A percentile compares a stretch with the other conserved stretches of the same genome.
phyloP scores from a whole-genome alignment of 2,888 invertebrate species.

The Scaptodrosophila latifasciaeformis region DNA sequence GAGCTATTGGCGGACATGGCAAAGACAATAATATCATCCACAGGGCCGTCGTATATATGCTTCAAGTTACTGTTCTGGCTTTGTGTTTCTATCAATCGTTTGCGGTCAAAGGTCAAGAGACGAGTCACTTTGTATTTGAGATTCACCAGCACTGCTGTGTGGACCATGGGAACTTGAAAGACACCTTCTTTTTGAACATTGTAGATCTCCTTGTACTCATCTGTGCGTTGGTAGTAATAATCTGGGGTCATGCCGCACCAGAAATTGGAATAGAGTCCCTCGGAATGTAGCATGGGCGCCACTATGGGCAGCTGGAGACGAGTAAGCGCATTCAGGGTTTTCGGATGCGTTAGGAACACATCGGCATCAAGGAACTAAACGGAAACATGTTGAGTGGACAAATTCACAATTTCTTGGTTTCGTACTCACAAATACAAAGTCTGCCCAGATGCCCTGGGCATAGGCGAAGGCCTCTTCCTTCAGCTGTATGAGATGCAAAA shows the following conservation, averaged over 20 bases:
- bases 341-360: slow-evolving; percentile 83
- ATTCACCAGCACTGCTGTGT: slow-evolving; percentile 89
- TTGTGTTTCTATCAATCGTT: slow-evolving; percentile 58
- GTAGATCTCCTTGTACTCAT: slow-evolving; percentile 88
- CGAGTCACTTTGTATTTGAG: slow-evolving; percentile 79
- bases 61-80: no score
- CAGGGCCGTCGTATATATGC: slow-evolving; percentile 82
- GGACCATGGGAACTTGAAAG: slow-evolving; percentile 92
- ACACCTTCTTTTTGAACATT: slow-evolving; percentile 83
- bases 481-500: slow-evolving; percentile 85
- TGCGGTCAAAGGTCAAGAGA: slow-evolving; percentile 82
- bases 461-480: slow-evolving; percentile 85
- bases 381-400: not conserved
- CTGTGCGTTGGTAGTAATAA: slow-evolving; percentile 89
- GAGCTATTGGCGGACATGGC: slow-evolving; percentile 86
- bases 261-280: slow-evolving; percentile 94
- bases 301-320: slow-evolving; percentile 80
- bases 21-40: slow-evolving; percentile 95
- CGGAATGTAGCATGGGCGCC: slow-evolving; percentile 90
- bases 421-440: slow-evolving; percentile 88
- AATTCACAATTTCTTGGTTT: not conserved
- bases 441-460: slow-evolving; percentile 88
- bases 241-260: slow-evolving; percentile 94
- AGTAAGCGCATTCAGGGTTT: slow-evolving; percentile 80
- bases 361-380: slow-evolving; percentile 89